These are phyloP conservation scores for Merluccius polli DNA, from an alignment of 2,797 vertebrate genomes.

Conservation along the genomic window DNA sequence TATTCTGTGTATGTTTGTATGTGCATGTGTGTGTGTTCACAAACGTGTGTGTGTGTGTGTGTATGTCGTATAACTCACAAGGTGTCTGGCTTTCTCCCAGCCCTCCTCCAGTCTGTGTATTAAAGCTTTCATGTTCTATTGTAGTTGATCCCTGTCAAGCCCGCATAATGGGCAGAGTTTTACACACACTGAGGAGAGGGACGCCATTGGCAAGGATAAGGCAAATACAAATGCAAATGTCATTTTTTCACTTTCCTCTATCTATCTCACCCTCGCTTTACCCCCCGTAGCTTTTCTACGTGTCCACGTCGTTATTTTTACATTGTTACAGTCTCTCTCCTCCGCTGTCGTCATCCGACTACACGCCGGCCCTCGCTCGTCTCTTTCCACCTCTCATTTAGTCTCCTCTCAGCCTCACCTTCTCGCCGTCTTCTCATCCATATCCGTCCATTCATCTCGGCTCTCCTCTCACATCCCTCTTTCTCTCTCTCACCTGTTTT, in stretches of 20 bases:
- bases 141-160: conserved; percentile 23
- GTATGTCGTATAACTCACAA: conserved; percentile 25
- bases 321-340: background rate
- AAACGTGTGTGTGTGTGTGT: conserved; percentile 8
- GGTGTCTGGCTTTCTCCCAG: conserved; percentile 32
- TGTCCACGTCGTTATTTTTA: background rate
- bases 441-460: background rate
- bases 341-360: background rate
- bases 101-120: conserved; percentile 27
- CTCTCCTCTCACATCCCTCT: background rate
- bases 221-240: conserved; percentile 63
- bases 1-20: too few relatives aligned
- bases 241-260: background rate
- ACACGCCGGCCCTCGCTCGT: conserved; percentile 12
- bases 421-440: background rate
- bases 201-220: conserved; percentile 46
- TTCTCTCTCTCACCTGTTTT: background rate
- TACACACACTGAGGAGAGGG: conserved; percentile 27
- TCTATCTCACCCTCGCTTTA: background rate
- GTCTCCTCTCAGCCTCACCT: background rate
- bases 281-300: background rate
- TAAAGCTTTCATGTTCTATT: conserved; percentile 34
- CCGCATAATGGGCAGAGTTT: conserved; percentile 43
- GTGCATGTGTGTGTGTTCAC: background rate
- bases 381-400: background rate